Base-by-base conservation (phyloP, 2,797 vertebrate genomes). In the Paramormyrops hopkinsi region DNA sequence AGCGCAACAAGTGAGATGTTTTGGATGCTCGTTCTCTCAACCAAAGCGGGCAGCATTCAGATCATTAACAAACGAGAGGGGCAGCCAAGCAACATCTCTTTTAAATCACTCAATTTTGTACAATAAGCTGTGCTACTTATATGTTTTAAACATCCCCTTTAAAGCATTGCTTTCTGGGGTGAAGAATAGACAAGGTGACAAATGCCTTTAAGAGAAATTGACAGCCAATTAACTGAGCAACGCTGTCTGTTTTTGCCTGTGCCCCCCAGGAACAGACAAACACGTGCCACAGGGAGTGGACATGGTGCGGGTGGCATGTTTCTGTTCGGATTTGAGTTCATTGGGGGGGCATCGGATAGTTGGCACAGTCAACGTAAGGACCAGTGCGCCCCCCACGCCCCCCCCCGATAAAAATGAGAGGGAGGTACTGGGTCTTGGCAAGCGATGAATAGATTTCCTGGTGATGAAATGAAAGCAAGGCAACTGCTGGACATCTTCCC, bases 341-440 rank as follows among this genome's bases (percentile, higher is more conserved):
- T 69, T n/a, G 62, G 59, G 48, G 87, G 48, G 88, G 37, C 92
- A 90, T 88, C 92, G 88, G 89, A 79, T 89, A 91, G 92, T 92
- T 96, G 95, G 94, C 95, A 93, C 90, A 90, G 88, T 90, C 44
- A 87, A 88, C n/a, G 33, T 22, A 29, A 82, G 88, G 88, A 89
- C 87, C 69, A 87, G 53, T 83, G 90, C 91, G 92, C 93, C 94
- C 54, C 54, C 54, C 54, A 2, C 19, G 2, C 53, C 51, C 14
- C 51, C 59, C 51, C 51, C 22, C 33, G 5, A 86, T 50, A 86
- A 86, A 86, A 56, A 86, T 50, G 11, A 92, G 91, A 94, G 93
- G 93, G 93, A 93, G 94, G 92, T 90, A 69, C 92, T 46, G 92
- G 92, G 93, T 91, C 88, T 93, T 95, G 95, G 95, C 94, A 93